Evolutionary conservation across 2,797 vertebrate species (phyloP).

Genomic region (Podargus strigoides): DNA sequence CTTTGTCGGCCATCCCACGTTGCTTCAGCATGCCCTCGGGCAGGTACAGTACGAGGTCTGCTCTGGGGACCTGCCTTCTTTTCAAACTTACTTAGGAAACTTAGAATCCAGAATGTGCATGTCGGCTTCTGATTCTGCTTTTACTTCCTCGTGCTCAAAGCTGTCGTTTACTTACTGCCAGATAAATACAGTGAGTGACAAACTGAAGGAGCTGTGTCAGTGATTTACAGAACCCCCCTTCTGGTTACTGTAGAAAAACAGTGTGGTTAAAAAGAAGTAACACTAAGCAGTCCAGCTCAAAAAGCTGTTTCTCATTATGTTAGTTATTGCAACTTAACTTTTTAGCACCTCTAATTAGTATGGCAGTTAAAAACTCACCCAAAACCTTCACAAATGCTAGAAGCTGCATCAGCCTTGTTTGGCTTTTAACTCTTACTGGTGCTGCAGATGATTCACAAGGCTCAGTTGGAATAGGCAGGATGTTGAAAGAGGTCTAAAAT

Average conservation of each 20-base stretch:
- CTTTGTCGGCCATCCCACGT: slow-evolving; percentile 95
- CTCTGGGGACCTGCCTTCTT: neutral
- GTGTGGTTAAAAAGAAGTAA: neutral
- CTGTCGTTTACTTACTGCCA: neutral
- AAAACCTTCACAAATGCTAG: neutral
- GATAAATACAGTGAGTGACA: neutral
- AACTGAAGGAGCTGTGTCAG: neutral
- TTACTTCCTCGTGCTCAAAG: neutral
- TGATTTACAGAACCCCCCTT: neutral
- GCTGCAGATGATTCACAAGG: neutral
- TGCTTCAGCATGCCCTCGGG: slow-evolving; percentile 88
- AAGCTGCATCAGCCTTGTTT: neutral
- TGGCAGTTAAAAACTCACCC: neutral
- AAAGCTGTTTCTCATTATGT: neutral
- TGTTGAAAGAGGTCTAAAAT: neutral
- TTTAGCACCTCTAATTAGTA: slow-evolving; percentile 15
- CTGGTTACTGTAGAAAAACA: neutral
- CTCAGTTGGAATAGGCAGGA: neutral
- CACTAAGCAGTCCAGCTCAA: neutral
- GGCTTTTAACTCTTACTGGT: neutral
- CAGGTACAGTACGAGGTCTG: slow-evolving; percentile 76
- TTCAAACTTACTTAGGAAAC: neutral
- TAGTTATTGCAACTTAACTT: neutral
- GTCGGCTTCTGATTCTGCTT: neutral
- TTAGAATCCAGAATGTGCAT: neutral